Base-by-base conservation (phyloP, 2,888 invertebrate genomes). In the Aquatica leii region DNA sequence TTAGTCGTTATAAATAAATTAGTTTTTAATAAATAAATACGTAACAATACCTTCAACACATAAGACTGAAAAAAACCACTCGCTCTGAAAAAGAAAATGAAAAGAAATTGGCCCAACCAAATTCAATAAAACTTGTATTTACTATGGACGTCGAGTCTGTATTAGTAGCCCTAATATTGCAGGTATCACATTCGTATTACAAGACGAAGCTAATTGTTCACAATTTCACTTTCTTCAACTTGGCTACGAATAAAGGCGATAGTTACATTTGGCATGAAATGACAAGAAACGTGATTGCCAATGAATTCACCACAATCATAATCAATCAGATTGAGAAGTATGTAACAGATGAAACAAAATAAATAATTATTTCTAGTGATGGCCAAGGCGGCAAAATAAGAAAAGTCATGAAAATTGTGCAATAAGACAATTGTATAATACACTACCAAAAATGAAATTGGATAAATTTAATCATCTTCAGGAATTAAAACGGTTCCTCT, bases 231-330 rank as follows among this genome's bases (percentile, higher is more conserved):
- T 37, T 37, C 37, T 37, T 37, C 37, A 37, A 37, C 37, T 37
- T 37, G 37, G 37, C 37, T 37, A 37, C 37, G 37, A 37, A 37
- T 37, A 37, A 37, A 37, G 37, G 37, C 12, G 37, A 37, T 37
- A n/a, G 37, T 37, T 37, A 37, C 5, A 37, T 37, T 37, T 37
- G 37, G 37, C 37, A 37, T 37, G 37, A 37, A 37, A 12, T 11
- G 37, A 12, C n/a, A 11, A 12, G 37, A 37, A 37, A 37, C 3
- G 37, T 37, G 37, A 37, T 12, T 37, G 37, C 37, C 37, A 37
- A 37, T 37, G 37, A 37, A 37, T 37, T 37, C 37, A 37, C 37
- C n/a, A n/a, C n/a, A n/a, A n/a, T n/a, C n/a, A n/a, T n/a, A n/a
- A n/a, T n/a, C n/a, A n/a, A n/a, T n/a, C 37, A 37, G 37, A 37